Evolutionary conservation across 2,888 invertebrate genomes (phyloP).

Genomic region (Microctonus brassicae): DNA sequence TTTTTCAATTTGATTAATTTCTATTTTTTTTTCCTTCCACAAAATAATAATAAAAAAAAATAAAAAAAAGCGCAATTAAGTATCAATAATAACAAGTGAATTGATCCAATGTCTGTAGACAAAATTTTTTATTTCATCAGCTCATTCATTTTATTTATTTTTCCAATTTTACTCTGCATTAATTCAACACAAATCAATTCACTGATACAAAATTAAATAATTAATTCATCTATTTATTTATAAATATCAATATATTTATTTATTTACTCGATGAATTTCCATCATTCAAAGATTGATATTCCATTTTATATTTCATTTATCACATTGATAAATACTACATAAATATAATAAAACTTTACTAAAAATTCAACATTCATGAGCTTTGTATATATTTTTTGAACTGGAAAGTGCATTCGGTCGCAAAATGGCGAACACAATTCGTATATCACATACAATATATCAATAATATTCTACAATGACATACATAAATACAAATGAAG

Average conservation of each 20-base stretch:
- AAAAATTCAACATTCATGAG: background rate
- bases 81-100: too few species aligned
- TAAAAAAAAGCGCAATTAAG: background rate
- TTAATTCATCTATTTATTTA: too few species aligned
- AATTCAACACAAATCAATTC: background rate
- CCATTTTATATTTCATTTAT: background rate
- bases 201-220: too few species aligned
- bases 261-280: too few species aligned
- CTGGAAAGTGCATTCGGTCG: background rate
- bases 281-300: too few species aligned
- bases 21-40: background rate
- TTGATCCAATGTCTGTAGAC: background rate
- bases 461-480: background rate
- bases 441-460: background rate
- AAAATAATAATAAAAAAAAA: background rate
- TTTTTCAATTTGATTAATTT: background rate
- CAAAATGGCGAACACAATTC: background rate
- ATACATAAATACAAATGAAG: background rate
- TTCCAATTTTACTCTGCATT: background rate
- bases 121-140: background rate
- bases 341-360: background rate
- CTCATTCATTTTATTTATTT: background rate
- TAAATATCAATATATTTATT: too few species aligned
- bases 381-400: background rate
- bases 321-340: background rate